Conservation (phyloP, 2,888 invertebrate genomes). For the Drosophila heteroneura region DNA sequence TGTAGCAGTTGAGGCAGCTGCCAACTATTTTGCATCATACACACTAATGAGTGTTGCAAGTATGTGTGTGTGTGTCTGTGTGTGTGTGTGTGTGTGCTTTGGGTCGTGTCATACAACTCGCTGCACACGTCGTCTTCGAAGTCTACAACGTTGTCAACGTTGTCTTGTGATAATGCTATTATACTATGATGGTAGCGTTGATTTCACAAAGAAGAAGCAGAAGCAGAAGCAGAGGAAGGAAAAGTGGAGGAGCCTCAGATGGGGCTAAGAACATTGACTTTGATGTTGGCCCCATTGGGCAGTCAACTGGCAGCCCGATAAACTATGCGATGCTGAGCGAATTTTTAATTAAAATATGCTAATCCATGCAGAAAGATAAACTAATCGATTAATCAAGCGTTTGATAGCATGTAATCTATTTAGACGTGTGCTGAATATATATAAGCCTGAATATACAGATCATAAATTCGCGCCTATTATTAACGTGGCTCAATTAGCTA, state of each 20-base stretch:
- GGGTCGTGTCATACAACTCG: slow-evolving; percentile 61
- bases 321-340: slow-evolving; percentile 14
- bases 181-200: slow-evolving; percentile 71
- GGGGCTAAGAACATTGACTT: slow-evolving; percentile 58
- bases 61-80: slow-evolving; percentile 31
- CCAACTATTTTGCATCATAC: slow-evolving; percentile 77
- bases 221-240: slow-evolving; percentile 8
- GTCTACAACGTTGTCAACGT: slow-evolving; percentile 35
- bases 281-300: slow-evolving; percentile 35
- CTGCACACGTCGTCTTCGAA: slow-evolving; percentile 42
- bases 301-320: slow-evolving; percentile 7
- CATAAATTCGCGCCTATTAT: slow-evolving; percentile 29
- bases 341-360: slow-evolving; percentile 62
- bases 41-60: slow-evolving; percentile 52
- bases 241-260: slow-evolving; percentile 5
- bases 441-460: slow-evolving; percentile 8
- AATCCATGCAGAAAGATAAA: slow-evolving; percentile 50
- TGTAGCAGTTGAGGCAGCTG: slow-evolving; percentile 68
- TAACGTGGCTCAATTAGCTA: slow-evolving; percentile 5
- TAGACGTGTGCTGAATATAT: slow-evolving; percentile 3
- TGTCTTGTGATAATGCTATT: slow-evolving; percentile 76
- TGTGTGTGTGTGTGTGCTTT: slow-evolving; percentile 30
- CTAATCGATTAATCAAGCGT: slow-evolving; percentile 53
- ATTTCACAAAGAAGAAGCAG: slow-evolving; percentile 43
- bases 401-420: slow-evolving; percentile 39